These are phyloP conservation scores for Rhopalosiphum nymphaeae DNA, from an alignment of 2,888 invertebrate species.

Conservation along the genomic window DNA sequence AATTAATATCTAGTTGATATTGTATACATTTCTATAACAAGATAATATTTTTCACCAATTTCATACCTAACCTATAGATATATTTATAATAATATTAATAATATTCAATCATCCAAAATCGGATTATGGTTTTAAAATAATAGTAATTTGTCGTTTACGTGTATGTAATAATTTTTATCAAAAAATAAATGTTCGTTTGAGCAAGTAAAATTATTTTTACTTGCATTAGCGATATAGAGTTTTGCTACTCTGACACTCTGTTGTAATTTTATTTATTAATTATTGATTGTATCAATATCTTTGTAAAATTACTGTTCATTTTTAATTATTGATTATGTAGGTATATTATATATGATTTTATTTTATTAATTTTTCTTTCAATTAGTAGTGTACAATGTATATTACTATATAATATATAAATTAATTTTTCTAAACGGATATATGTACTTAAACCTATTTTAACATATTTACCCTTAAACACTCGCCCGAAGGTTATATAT, in stretches of 20 bases:
- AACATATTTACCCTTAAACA: too few species aligned
- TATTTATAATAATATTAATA: background rate
- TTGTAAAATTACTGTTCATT: too few species aligned
- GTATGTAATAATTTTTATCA: background rate
- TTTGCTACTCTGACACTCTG: too few species aligned
- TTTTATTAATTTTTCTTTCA: too few species aligned
- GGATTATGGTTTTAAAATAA: background rate
- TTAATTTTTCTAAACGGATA: too few species aligned
- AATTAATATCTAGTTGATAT: background rate
- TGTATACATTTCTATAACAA: background rate
- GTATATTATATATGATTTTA: too few species aligned
- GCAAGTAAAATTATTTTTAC: background rate
- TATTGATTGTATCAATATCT: background rate
- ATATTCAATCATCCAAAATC: background rate
- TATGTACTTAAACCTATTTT: too few species aligned
- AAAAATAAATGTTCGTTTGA: background rate
- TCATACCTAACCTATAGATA: background rate
- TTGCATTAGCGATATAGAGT: background rate
- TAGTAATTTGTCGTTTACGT: background rate
- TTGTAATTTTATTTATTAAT: background rate
- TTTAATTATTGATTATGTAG: too few species aligned
- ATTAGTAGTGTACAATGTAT: too few species aligned
- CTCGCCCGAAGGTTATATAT: too few species aligned
- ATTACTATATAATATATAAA: too few species aligned
- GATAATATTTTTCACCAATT: background rate